These are phyloP conservation scores for Pseudorhombus dupliciocellatus DNA, from an alignment of 2,113 vertebrate genomes.

Conservation along the genomic window DNA sequence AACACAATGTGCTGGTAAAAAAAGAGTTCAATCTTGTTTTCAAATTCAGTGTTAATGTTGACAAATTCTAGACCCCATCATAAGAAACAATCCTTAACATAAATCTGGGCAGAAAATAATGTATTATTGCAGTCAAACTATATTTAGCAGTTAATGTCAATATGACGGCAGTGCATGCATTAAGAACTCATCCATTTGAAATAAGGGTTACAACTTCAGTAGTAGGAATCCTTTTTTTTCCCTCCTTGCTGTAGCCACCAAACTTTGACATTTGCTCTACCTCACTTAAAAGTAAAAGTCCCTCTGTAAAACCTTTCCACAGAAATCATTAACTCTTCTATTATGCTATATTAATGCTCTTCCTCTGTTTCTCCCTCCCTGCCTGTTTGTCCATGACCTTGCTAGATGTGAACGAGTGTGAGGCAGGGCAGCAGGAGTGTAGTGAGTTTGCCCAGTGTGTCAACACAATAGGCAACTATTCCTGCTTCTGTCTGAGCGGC, in stretches of 20 bases:
- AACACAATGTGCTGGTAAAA: constrained; percentile 78
- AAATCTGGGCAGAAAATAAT: not conserved
- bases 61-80: not conserved
- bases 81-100: not conserved
- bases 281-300: not conserved
- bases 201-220: too few relatives aligned
- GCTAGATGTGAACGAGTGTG: constrained; percentile 84
- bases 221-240: not conserved
- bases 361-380: not conserved
- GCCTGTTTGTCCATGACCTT: not conserved
- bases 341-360: not conserved
- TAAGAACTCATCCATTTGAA: too few relatives aligned
- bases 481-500: constrained; percentile 81
- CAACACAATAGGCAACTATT: constrained; percentile 79
- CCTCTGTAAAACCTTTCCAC: not conserved
- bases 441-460: constrained; percentile 79
- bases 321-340: not conserved
- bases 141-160: too few relatives aligned
- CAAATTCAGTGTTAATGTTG: not conserved
- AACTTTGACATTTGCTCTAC: not conserved
- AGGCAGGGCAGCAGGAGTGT: constrained; percentile 71
- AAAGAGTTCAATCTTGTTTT: not conserved
- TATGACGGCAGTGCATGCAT: too few relatives aligned
- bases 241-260: not conserved
- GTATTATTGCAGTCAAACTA: too few relatives aligned